Base-by-base conservation (phyloP, 92 coral and sea anemone species). In the Paramuricea clavata region DNA sequence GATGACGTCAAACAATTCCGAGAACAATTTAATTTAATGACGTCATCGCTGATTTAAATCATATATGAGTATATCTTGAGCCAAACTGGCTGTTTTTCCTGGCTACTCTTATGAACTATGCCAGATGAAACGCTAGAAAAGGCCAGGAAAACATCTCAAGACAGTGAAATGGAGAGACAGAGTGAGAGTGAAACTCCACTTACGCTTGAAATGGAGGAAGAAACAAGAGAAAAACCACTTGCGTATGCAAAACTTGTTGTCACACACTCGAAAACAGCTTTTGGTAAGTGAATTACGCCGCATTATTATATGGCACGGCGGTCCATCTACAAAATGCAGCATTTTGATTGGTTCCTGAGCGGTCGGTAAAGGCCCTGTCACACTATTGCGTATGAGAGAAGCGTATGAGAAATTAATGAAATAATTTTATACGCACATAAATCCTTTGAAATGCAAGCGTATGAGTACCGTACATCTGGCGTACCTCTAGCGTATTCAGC, bases 171-270 rank as follows among this genome's bases (percentile, higher is more conserved):
- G 72, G 72, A 33, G 32, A 28, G 26, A 54, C 54, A 47, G 19
- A 47, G 68, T 7, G 72, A 28, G 39, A 65, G 72, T 27, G 72
- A 28, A 31, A 65, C 35, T 27, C 72, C 72, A 12, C 72, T 65
- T 27, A 65, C 72, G 27, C 21, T 16, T 2, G 39, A 31, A 26
- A 65, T 33, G 39, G 72, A 65, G 28, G 32, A 54, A 54, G 26
- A 19, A 4, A 8, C 72, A 26, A 16, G 23, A 65, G 72, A 65
- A 65, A 27, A 65, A 30, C 72, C 72, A 10, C 12, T 26, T 65
- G 72, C 36, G 1, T 65, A 65, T 12, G 72, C 72, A 3, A 65
- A 31, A 65, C 22, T 11, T 28, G 41, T 65, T 31, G 72, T 65
- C 19, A 65, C 17, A 65, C 11, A 65, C 41, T 28, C 72, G 41